Evolutionary conservation across 92 coral and sea anemone species (phyloP).

Genomic region (Porites lobata): DNA sequence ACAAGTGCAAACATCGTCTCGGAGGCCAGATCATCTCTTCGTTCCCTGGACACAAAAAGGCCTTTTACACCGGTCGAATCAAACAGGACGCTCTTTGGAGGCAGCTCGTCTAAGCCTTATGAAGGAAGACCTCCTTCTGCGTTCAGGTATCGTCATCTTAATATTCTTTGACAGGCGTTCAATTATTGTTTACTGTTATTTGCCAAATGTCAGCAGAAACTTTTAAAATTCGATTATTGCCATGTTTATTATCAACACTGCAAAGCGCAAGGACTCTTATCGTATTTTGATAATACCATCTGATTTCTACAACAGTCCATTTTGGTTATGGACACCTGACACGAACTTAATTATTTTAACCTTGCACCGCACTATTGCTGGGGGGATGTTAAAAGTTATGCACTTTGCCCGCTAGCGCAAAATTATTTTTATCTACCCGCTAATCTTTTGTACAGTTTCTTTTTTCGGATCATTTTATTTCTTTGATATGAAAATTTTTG

Average conservation of each 20-base stretch:
- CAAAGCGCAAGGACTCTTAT: not conserved
- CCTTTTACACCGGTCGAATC: conserved; percentile 98
- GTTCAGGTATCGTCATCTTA: conserved; percentile 72
- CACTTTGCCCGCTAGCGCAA: not conserved
- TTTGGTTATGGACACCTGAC: not conserved
- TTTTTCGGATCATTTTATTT: too few species aligned
- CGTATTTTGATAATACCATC: not conserved
- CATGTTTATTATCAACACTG: conserved; percentile 1
- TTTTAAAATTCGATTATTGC: conserved; percentile 4
- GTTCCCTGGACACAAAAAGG: conserved; percentile 92
- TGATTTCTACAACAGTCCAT: not conserved
- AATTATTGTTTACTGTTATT: conserved; percentile 18
- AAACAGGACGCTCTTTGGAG: conserved; percentile 87
- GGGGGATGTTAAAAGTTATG: not conserved
- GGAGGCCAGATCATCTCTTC: conserved; percentile 96
- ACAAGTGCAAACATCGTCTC: conserved; percentile 98
- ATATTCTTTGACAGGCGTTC: conserved; percentile 10
- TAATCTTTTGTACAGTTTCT: not conserved
- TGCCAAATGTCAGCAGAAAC: not conserved
- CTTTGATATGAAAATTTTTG: too few species aligned
- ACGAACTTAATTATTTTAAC: not conserved
- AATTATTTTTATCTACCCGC: not conserved
- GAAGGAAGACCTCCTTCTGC: conserved; percentile 98
- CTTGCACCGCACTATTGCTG: too few species aligned
- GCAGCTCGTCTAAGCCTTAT: conserved; percentile 58